Evolutionary conservation across 2,113 vertebrate species (phyloP).

Genomic region (Stigmatopora nigra): DNA sequence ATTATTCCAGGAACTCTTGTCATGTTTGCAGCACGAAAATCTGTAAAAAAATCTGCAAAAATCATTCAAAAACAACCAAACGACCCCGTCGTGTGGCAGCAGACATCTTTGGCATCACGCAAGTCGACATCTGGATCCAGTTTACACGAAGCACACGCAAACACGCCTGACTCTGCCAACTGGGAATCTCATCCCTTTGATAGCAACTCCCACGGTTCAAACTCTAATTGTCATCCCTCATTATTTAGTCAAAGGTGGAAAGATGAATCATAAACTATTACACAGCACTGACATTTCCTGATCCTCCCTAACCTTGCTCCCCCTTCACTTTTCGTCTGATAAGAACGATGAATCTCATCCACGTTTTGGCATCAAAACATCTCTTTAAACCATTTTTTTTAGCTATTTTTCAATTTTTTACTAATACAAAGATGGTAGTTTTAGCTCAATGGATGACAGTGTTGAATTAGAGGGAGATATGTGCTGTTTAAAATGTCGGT

Average conservation of each 20-base stretch:
- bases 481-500: slow-evolving; percentile 32
- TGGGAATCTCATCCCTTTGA: slow-evolving; percentile 66
- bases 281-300: slow-evolving; percentile 59
- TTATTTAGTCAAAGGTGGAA: slow-evolving; percentile 72
- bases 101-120: slow-evolving; percentile 50
- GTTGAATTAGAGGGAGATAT: slow-evolving; percentile 36
- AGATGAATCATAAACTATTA: slow-evolving; percentile 65
- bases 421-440: slow-evolving; percentile 30
- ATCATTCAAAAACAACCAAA: too few relatives aligned
- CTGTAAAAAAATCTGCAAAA: slow-evolving; percentile 54
- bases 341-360: slow-evolving; percentile 48
- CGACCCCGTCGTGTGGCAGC: slow-evolving; percentile 54
- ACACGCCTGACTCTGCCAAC: slow-evolving; percentile 61
- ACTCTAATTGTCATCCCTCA: slow-evolving; percentile 73
- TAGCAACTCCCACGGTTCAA: slow-evolving; percentile 59
- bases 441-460: slow-evolving; percentile 36
- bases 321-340: slow-evolving; percentile 50
- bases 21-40: slow-evolving; percentile 50
- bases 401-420: slow-evolving; percentile 30
- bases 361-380: slow-evolving; percentile 41
- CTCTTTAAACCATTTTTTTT: slow-evolving; percentile 21
- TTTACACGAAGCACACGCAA: slow-evolving; percentile 65
- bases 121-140: slow-evolving; percentile 72
- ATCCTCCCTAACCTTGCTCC: slow-evolving; percentile 44
- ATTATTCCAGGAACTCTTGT: slow-evolving; percentile 51